A percentile compares a stretch with the other conserved stretches of the same genome.
phyloP scores from a whole-genome alignment of 1,140 invertebrate genomes.

The Hermetia illucens region DNA sequence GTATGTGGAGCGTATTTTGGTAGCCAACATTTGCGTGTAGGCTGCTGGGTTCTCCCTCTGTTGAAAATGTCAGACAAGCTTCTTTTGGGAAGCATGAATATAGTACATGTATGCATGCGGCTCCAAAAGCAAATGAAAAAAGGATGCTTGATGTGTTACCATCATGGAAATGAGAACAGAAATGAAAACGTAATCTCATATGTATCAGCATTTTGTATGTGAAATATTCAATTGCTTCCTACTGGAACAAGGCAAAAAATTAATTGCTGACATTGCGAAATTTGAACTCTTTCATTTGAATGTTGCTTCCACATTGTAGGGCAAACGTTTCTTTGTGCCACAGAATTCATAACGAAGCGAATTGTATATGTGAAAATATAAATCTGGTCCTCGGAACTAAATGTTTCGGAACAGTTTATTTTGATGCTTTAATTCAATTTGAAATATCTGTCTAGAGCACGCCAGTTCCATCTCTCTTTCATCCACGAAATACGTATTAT shows the following conservation, averaged over 20 bases:
- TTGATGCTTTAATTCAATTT: neutral
- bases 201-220: neutral
- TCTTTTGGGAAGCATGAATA: neutral
- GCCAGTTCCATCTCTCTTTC: no score
- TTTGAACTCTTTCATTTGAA: neutral
- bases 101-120: neutral
- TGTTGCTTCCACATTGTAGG: neutral
- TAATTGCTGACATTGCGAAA: neutral
- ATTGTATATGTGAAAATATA: neutral
- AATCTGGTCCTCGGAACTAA: neutral
- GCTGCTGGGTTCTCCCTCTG: no score
- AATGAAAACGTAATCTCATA: neutral
- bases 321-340: no score
- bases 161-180: neutral
- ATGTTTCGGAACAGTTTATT: neutral
- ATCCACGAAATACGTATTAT: no score
- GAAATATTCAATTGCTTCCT: neutral
- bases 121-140: neutral
- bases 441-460: no score
- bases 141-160: neutral
- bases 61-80: neutral
- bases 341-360: neutral
- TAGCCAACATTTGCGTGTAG: no score
- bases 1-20: no score
- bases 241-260: neutral